phyloP scores from a whole-genome alignment of 2,113 vertebrate species.

The Dunckerocampus dactyliophorus region DNA sequence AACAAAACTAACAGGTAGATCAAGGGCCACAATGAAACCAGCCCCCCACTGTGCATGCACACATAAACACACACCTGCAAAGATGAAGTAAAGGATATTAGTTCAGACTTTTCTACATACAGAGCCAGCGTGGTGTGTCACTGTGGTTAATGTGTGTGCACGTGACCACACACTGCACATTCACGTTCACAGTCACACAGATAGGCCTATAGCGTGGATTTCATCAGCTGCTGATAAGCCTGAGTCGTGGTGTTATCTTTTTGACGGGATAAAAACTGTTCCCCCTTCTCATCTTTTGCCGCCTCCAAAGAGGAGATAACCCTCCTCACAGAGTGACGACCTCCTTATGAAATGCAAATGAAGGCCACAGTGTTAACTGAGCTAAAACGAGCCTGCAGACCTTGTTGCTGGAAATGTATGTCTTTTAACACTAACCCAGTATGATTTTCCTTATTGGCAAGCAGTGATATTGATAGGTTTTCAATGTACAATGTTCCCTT shows the following conservation, averaged over 20 bases:
- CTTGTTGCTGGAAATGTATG: constrained; percentile 57
- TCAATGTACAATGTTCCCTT: background rate
- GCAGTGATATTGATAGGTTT: background rate
- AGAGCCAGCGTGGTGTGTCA: constrained; percentile 7
- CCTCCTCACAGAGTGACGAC: constrained; percentile 54
- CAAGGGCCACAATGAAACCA: constrained; percentile 13
- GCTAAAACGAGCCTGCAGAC: constrained; percentile 64
- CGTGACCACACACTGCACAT: constrained; percentile 20
- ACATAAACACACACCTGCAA: constrained; percentile 11
- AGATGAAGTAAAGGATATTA: constrained; percentile 4
- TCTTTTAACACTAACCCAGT: constrained; percentile 64
- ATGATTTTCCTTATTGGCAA: constrained; percentile 10
- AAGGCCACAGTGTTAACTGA: constrained; percentile 81
- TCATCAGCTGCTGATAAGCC: constrained; percentile 87
- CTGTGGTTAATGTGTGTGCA: constrained; percentile 1
- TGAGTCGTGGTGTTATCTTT: constrained; percentile 87
- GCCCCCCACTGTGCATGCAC: background rate
- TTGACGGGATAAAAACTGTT: constrained; percentile 57
- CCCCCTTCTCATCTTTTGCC: constrained; percentile 67
- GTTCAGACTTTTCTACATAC: constrained; percentile 13
- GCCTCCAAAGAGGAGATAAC: constrained; percentile 71
- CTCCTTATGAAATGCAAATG: constrained; percentile 81
- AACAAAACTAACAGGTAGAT: constrained; percentile 46
- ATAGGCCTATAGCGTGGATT: constrained; percentile 72
- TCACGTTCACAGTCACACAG: constrained; percentile 20